phyloP scores from a whole-genome alignment of 2,888 invertebrate species.

The Caenorhabditis angaria region DNA sequence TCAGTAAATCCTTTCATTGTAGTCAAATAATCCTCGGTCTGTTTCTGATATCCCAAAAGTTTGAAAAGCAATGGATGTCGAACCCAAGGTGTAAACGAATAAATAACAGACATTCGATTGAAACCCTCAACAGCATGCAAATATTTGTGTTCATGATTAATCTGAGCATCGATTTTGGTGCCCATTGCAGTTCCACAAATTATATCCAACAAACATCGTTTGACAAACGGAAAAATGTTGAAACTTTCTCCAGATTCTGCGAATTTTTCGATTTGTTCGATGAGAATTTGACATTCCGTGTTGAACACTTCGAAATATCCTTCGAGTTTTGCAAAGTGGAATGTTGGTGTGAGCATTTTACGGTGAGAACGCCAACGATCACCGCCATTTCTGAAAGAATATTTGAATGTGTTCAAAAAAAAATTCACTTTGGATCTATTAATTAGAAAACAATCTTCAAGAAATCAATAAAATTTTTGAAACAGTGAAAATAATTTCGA shows the following conservation, averaged over 20 bases:
- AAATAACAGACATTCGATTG: constrained; percentile 24
- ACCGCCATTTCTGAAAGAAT: not conserved
- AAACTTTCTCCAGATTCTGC: constrained; percentile 67
- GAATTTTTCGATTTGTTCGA: constrained; percentile 69
- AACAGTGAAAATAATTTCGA: too few relatives aligned
- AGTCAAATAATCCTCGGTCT: not conserved
- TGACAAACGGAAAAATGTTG: constrained; percentile 75
- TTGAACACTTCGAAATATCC: constrained; percentile 68
- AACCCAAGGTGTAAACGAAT: constrained; percentile 4
- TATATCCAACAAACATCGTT: constrained; percentile 75
- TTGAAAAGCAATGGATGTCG: not conserved
- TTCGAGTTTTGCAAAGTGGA: constrained; percentile 75
- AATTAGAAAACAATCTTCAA: too few relatives aligned
- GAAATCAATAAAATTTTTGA: too few relatives aligned
- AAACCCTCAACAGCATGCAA: constrained; percentile 62
- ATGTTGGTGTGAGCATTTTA: constrained; percentile 75
- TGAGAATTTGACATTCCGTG: constrained; percentile 63
- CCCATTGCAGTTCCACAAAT: constrained; percentile 69
- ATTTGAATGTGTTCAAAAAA: too few relatives aligned
- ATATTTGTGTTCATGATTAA: constrained; percentile 59
- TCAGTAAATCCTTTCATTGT: constrained; percentile 5
- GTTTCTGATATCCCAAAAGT: constrained; percentile 6
- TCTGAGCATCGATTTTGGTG: constrained; percentile 57
- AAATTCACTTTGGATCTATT: too few relatives aligned
- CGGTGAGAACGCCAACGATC: constrained; percentile 74